Conservation (phyloP, 35 echinoderm and acorn worm species). For the Diadema setosum region DNA sequence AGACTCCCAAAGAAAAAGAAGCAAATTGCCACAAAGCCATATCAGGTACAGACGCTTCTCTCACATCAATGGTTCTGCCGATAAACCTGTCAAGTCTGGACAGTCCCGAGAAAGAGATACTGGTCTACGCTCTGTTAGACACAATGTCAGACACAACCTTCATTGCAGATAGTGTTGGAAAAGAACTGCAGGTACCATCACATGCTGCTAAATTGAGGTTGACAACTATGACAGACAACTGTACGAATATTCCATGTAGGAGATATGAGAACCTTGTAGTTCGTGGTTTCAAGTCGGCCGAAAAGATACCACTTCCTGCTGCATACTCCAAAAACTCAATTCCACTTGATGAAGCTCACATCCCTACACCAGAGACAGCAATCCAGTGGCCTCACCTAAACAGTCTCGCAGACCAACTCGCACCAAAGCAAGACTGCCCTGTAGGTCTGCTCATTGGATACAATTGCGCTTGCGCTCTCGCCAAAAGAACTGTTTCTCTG, state of each 20-base stretch:
- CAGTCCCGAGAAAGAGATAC: too few relatives aligned
- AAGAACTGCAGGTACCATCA: too few relatives aligned
- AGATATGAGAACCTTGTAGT: constrained; percentile 5
- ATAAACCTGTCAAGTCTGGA: too few relatives aligned
- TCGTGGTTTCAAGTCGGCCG: background rate
- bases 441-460: constrained; percentile 73
- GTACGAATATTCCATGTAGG: too few relatives aligned
- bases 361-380: background rate
- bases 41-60: too few relatives aligned
- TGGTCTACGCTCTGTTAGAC: too few relatives aligned
- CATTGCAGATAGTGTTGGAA: too few relatives aligned
- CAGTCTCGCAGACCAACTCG: background rate
- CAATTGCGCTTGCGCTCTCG: constrained; percentile 65
- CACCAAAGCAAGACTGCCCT: background rate
- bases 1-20: background rate
- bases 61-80: too few relatives aligned
- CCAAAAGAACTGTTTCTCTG: constrained; percentile 11
- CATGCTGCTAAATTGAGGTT: too few relatives aligned
- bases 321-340: background rate
- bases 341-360: background rate
- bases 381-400: background rate
- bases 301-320: background rate
- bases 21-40: background rate
- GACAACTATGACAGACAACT: too few relatives aligned
- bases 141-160: too few relatives aligned